Conservation (phyloP, 92 coral and sea anemone genomes). For the Montipora capitata region DNA sequence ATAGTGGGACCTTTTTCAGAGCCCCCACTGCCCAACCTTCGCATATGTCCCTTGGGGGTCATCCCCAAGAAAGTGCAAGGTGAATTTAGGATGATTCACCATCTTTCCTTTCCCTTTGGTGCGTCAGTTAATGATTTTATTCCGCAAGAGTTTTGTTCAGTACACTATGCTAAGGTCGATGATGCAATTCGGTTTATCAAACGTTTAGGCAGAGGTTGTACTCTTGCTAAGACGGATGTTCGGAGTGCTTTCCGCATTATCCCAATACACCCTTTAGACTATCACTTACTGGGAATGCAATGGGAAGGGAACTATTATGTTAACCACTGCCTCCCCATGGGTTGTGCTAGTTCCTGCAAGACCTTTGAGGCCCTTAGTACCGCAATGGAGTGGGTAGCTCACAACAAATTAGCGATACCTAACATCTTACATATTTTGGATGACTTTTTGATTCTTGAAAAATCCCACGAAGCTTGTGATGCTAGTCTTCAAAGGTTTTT, state of each 20-base stretch:
- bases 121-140: constrained; percentile 39
- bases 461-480: constrained; percentile 27
- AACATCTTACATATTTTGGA: constrained; percentile 22
- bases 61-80: constrained; percentile 55
- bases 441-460: constrained; percentile 50
- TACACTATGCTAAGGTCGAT: constrained; percentile 28
- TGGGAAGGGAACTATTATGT: constrained; percentile 13
- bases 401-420: constrained; percentile 8
- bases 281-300: constrained; percentile 39
- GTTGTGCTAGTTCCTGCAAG: constrained; percentile 40
- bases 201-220: constrained; percentile 16
- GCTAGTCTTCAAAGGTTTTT: constrained; percentile 49
- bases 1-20: constrained; percentile 58
- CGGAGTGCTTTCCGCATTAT: constrained; percentile 53
- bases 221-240: constrained; percentile 51
- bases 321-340: constrained; percentile 46
- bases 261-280: constrained; percentile 61
- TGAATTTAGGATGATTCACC: constrained; percentile 31
- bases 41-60: constrained; percentile 56
- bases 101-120: background rate
- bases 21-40: constrained; percentile 50
- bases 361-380: constrained; percentile 39
- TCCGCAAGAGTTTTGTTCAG: constrained; percentile 13
- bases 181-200: constrained; percentile 29
- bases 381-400: constrained; percentile 49